Evolutionary conservation across 2,113 vertebrate species (phyloP), one percentile per base, ranked within the genome.

Genomic region (Perca schrenkii): DNA sequence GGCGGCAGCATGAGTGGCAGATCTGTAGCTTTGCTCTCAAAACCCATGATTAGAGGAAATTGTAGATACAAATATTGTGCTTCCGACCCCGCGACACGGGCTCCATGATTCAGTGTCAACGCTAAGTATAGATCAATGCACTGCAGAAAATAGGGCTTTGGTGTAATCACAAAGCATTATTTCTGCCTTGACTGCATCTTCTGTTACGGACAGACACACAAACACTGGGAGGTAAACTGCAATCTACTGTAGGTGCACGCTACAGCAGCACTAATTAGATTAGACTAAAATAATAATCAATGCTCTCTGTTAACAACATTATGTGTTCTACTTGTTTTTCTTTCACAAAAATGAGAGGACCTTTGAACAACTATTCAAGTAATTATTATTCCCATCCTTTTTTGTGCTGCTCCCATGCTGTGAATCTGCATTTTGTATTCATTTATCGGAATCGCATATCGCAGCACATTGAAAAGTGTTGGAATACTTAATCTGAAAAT

Each of bases 41-140:
- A 86, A 89, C 85, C 15, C 63, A 72, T 86, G 79, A 91, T 91
- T 86, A 89, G 83, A 84, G 83, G 68, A 84, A 80, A 88, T 74
- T 73, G 76, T 47, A 83, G 79, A 85, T 63, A 76, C 87, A 89
- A 80, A 88, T 80, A 86, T 65, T 88, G 19, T 58, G 80, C 62
- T 79, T 76, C 67, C 58, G 14, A 78, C 83, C 64, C 62, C 66
- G 76, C 70, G 61, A 63, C 75, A 52, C 73, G 79, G 79, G 61
- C 88, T 81, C 83, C 56, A 69, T 61, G 72, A 77, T 56, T 85
- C 62, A 74, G 77, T 60, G 72, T 79, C 72, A 67, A 52, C 3
- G 12, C 57, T 62, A 62, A 84, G 79, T 83, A 74, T 74, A 89
- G 76, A 86, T 89, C 77, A 87, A 56, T 80, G 77, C 56, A 40